A percentile compares a stretch with the other conserved stretches of the same genome.
Evolutionary conservation across 2,888 invertebrate species (phyloP).

Genomic region (Ophion ellenae): DNA sequence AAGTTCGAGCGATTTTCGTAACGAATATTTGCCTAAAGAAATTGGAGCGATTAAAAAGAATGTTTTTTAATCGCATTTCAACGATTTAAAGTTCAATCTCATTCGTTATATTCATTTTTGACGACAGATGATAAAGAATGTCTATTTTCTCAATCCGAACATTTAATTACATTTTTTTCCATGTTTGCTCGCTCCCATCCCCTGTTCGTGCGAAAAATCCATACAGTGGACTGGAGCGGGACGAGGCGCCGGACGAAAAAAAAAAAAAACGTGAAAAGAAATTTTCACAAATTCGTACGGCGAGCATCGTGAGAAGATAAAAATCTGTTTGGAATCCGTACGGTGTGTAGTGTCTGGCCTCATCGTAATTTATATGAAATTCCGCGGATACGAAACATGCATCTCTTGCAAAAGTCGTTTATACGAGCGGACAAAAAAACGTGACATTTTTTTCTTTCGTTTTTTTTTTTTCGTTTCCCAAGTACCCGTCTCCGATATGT

Average conservation of each 20-base stretch:
- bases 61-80: no score
- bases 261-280: neutral
- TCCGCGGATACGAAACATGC: slow-evolving; percentile 42
- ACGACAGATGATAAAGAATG: no score
- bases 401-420: slow-evolving; percentile 59
- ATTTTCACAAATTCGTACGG: neutral
- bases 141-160: no score
- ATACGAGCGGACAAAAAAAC: slow-evolving; percentile 6
- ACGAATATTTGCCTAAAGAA: no score
- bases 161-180: no score
- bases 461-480: slow-evolving; percentile 13
- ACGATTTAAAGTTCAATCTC: no score
- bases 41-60: no score
- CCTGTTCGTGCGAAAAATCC: no score
- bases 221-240: neutral
- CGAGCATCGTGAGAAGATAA: slow-evolving; percentile 36
- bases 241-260: neutral
- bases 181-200: no score
- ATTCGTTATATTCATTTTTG: no score
- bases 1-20: no score
- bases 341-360: slow-evolving; percentile 33
- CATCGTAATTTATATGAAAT: slow-evolving; percentile 55
- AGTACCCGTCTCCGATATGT: slow-evolving; percentile 29
- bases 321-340: slow-evolving; percentile 49
- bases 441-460: slow-evolving; percentile 16